Evolutionary conservation across 92 coral and sea anemone genomes (phyloP).

Genomic region (Parazoanthus darwini): DNA sequence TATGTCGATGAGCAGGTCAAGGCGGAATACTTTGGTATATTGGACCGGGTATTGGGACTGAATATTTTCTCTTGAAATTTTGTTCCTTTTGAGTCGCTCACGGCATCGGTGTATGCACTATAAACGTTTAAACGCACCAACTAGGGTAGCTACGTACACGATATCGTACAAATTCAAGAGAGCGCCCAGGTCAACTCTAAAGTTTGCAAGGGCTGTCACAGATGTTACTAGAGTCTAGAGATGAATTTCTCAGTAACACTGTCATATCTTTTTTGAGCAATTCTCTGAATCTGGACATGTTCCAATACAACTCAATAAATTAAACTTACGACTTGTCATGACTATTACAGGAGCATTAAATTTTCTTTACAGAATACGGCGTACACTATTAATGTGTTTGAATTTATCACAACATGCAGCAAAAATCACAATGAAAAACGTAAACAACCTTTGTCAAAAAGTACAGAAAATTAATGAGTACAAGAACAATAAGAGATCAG

Average conservation of each 20-base stretch:
- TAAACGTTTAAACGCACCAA: not conserved
- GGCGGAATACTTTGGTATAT: constrained; percentile 14
- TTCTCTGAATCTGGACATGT: not conserved
- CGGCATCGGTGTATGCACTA: not conserved
- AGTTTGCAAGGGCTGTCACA: not conserved
- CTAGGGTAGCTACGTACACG: not conserved
- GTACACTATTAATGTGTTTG: not conserved
- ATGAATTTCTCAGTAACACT: not conserved
- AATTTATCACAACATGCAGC: not conserved
- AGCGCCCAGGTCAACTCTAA: not conserved
- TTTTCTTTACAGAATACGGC: not conserved
- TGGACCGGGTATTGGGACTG: not conserved
- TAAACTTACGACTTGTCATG: not conserved
- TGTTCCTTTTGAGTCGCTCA: not conserved
- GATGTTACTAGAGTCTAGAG: not conserved
- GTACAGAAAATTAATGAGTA: not conserved
- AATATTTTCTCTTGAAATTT: constrained; percentile 19
- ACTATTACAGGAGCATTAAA: not conserved
- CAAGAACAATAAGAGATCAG: not conserved
- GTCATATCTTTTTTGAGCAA: constrained; percentile 11
- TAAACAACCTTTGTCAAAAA: not conserved
- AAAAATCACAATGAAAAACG: not conserved
- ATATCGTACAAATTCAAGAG: not conserved
- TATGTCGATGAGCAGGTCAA: not conserved
- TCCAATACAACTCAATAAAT: not conserved